Evolutionary conservation across 2,113 vertebrate species (phyloP), one percentile per base, ranked within the genome.

Genomic region (Donacobius atricapilla): DNA sequence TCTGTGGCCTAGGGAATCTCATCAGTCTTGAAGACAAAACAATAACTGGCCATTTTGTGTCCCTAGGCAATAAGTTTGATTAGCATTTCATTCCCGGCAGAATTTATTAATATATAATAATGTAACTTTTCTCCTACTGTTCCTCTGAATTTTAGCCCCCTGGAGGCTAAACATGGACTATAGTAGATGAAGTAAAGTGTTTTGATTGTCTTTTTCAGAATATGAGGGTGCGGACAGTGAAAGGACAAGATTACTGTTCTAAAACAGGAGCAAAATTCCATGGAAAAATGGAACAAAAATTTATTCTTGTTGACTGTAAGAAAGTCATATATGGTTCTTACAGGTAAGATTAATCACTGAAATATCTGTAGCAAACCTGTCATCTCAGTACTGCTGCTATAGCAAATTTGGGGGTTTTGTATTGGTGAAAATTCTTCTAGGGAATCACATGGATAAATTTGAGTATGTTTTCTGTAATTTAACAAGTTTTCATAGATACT

Each of bases 241-340:
- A 98, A 97, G 99, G 99, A 75, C 98, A 98, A 96, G 98, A 99
- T 95, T 99, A 99, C 96, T 97, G 98, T 97, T 99, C 99, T 96
- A 99, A 98, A 96, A 98, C 99, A 50, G 99, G 99, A 94, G 98
- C 98, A 76, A 99, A 98, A 98, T 99, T 99, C 96, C 97, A 99
- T 84, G 99, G 99, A 37, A 98, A 98, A 95, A 98, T 99, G 99
- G 98, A 98, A 93, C 99, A 99, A 97, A 99, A 98, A 90, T 99
- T 99, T 98, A 95, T 99, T 73, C 97, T 99, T 92, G 96, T 99
- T 71, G 99, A 99, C 93, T 99, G 99, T 95, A 98, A 98, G 76
- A 99, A 98, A 85, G 99, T 98, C 33, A 96, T 99, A 90, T 99
- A 99, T 73, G 99, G 99, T 87, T 99, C 99, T 89, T 99, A 99